Evolutionary conservation across 2,888 invertebrate species (phyloP), one percentile per base, ranked within the genome.

Genomic region (Apamea anceps): DNA sequence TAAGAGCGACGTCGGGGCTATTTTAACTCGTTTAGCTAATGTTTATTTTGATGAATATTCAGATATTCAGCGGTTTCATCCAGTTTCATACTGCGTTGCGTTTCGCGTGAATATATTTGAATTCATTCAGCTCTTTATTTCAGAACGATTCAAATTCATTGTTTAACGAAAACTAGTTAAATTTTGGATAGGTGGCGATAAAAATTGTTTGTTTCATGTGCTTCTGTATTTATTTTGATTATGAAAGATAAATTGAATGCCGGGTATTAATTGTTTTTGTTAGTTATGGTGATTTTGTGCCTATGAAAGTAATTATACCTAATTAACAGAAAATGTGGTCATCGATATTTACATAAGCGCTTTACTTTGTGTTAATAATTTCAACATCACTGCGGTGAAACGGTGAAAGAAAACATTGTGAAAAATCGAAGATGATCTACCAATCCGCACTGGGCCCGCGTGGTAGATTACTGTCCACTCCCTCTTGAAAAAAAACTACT

Each of bases 31-130:
- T 75, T 68, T 66, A 82, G 48, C 72, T 79, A 89, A 90, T 88
- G 76, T 89, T 89, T 87, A 85, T 88, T 85, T 90, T 74, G 66
- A 86, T 90, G 87, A 90, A 90, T 90, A 90, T 90, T 90, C 90
- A 90, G 45, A 37, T 79, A 82, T 85, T 79, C 73, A 79, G 76
- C 70, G 74, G 77, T 66, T 87, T 85, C 84, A 82, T 83, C 84
- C 86, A 88, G 88, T 86, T 87, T 87, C 84, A 89, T 90, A 81
- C 73, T 75, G 87, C 70, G 78, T 70, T 86, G 82, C 76, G 82
- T 86, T 85, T 84, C 75, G 72, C n/a, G 82, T 74, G 88, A 90
- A 89, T 90, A 86, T 83, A 90, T 90, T 90, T 90, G 82, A 89
- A 90, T 89, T 85, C 66, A 79, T 84, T 87, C 85, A 48, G 48